Evolutionary conservation across 2,113 vertebrate species (phyloP).

Genomic region (Pyrgilauda ruficollis): DNA sequence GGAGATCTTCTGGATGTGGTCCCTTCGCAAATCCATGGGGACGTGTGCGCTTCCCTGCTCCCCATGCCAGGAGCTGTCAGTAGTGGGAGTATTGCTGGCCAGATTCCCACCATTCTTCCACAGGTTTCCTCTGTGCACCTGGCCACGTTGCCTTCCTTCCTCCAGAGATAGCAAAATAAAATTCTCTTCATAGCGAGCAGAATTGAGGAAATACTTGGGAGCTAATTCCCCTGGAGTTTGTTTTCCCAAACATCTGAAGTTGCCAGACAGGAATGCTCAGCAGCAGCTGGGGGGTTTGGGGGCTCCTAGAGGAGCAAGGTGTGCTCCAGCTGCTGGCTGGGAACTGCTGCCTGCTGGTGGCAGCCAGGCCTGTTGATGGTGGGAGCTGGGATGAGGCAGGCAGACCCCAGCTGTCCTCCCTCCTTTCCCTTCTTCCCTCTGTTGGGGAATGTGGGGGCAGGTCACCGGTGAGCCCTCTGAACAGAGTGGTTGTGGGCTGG

Average conservation of each 20-base stretch:
- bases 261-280: not conserved
- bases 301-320: not conserved
- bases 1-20: not conserved
- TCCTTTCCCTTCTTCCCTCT: not conserved
- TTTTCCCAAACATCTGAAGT: constrained; percentile 7
- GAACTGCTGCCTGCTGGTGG: rapidly evolving
- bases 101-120: not conserved
- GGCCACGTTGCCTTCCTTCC: not conserved
- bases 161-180: constrained; percentile 6
- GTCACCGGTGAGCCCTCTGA: rapidly evolving
- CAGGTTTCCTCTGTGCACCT: not conserved
- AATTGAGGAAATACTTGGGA: constrained; percentile 60
- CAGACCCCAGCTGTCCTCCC: not conserved
- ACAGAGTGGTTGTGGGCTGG: too few species aligned
- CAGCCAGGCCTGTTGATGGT: rapidly evolving
- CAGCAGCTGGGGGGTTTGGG: rapidly evolving
- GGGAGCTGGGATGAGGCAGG: not conserved
- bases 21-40: rapidly evolving
- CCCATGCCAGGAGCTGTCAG: not conserved
- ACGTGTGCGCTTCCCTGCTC: rapidly evolving
- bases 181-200: constrained; percentile 25
- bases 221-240: constrained; percentile 21
- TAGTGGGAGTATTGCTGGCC: not conserved
- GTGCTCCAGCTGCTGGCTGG: rapidly evolving
- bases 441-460: too few species aligned